A percentile compares a stretch with the other conserved stretches of the same genome.
Evolutionary conservation across 2,797 vertebrate species (phyloP).

Genomic region (Cuculus canorus): DNA sequence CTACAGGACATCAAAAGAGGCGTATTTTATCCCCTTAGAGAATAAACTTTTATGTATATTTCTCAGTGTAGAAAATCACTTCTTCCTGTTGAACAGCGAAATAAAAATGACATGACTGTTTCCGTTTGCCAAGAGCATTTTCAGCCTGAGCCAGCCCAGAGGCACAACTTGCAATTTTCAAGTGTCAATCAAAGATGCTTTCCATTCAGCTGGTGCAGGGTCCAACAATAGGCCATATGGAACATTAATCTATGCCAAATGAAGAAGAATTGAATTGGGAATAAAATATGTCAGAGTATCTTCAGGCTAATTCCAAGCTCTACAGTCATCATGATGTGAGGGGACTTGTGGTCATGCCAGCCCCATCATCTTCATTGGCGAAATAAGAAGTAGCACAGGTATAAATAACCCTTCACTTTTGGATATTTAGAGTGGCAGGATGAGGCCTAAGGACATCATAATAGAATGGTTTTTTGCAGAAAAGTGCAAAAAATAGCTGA

Average conservation of each 20-base stretch:
- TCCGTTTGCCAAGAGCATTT: slow-evolving; percentile 62
- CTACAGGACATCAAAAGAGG: neutral
- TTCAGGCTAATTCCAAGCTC: neutral
- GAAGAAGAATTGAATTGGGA: slow-evolving; percentile 45
- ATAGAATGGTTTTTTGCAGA: neutral
- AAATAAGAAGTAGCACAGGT: slow-evolving; percentile 29
- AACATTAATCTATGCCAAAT: slow-evolving; percentile 11
- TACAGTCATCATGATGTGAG: neutral
- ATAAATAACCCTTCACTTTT: slow-evolving; percentile 18
- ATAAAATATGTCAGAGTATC: slow-evolving; percentile 24
- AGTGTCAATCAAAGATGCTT: slow-evolving; percentile 56
- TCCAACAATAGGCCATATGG: slow-evolving; percentile 64
- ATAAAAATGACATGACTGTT: slow-evolving; percentile 17
- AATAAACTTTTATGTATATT: neutral
- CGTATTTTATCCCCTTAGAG: neutral
- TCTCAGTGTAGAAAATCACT: neutral
- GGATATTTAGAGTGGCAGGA: neutral
- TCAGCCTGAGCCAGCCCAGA: slow-evolving; percentile 58
- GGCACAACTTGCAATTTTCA: slow-evolving; percentile 62
- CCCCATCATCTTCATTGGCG: neutral
- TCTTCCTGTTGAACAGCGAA: slow-evolving; percentile 34
- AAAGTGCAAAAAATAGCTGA: neutral
- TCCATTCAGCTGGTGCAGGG: slow-evolving; percentile 54
- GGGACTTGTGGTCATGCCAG: neutral
- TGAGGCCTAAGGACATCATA: neutral